Percentiles rank a stretch among this genome's conserved stretches.
Evolutionary conservation across 2,888 invertebrate species (phyloP).

Genomic region (Drosophila macrothrix): DNA sequence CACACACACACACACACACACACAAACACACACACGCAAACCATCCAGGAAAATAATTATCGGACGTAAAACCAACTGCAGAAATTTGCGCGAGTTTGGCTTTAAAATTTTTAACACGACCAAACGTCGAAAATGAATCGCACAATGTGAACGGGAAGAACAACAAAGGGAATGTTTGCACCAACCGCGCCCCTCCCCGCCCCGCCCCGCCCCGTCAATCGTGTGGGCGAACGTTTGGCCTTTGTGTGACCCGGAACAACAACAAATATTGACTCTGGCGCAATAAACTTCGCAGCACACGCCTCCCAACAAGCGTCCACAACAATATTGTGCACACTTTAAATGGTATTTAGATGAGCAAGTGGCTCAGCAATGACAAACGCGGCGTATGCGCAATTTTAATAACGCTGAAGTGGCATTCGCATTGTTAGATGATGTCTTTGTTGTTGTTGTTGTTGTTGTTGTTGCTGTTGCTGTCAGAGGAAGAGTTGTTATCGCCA

Average conservation of each 20-base stretch:
- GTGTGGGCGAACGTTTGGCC: conserved; percentile 16
- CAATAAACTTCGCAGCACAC: conserved; percentile 59
- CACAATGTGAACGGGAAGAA: conserved; percentile 17
- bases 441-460: conserved; percentile 11
- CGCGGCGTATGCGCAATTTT: conserved; percentile 73
- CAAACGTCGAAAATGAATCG: conserved; percentile 22
- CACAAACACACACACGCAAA: conserved; percentile 1
- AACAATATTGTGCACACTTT: conserved; percentile 57
- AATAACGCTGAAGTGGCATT: conserved; percentile 64
- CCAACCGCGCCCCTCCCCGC: background rate
- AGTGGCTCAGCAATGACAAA: conserved; percentile 34
- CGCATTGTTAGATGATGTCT: conserved; percentile 32
- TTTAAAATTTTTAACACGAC: conserved; percentile 59
- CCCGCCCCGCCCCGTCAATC: background rate
- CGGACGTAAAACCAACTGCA: conserved; percentile 41
- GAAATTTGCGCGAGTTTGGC: conserved; percentile 65
- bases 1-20: background rate
- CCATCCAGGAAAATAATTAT: conserved; percentile 52
- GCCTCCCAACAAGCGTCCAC: conserved; percentile 25
- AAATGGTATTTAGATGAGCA: conserved; percentile 68
- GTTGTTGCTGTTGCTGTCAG: conserved; percentile 6
- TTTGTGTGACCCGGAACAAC: conserved; percentile 36
- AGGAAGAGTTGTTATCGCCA: conserved; percentile 33
- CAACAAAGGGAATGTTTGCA: conserved; percentile 40
- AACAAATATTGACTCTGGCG: conserved; percentile 75